Conservation (phyloP, 2,888 invertebrate species). For the Corythucha ciliata region DNA sequence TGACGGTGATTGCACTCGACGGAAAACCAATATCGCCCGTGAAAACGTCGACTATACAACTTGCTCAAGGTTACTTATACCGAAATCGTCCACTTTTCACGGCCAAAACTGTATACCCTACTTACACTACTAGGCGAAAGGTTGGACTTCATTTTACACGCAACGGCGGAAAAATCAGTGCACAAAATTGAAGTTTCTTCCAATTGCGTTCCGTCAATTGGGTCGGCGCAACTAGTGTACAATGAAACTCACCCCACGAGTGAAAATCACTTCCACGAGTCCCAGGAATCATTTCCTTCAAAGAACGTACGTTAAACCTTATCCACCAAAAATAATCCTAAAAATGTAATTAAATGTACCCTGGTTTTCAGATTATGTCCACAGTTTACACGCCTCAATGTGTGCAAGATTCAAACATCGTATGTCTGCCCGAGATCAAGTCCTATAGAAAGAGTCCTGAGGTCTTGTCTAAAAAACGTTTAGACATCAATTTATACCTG, state of each 20-base stretch:
- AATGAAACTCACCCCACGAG: constrained; percentile 18
- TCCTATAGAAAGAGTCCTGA: constrained; percentile 21
- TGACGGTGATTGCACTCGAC: constrained; percentile 60
- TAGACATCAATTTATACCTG: constrained; percentile 54
- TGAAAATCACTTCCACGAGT: too few relatives aligned
- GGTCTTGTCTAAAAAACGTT: constrained; percentile 41
- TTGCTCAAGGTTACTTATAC: constrained; percentile 45
- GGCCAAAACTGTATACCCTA: neutral
- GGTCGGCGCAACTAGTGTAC: constrained; percentile 22
- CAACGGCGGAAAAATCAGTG: constrained; percentile 48
- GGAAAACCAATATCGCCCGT: constrained; percentile 55
- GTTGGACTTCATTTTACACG: constrained; percentile 61
- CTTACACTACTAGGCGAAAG: constrained; percentile 53
- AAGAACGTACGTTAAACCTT: too few relatives aligned
- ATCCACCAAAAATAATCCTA: too few relatives aligned
- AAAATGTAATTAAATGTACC: too few relatives aligned
- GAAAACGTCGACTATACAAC: constrained; percentile 48
- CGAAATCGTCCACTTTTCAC: neutral
- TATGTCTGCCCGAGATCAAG: constrained; percentile 23
- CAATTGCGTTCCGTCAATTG: constrained; percentile 23
- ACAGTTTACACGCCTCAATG: constrained; percentile 22
- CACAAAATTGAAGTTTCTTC: constrained; percentile 52
- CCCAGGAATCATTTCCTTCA: too few relatives aligned
- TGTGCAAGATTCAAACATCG: constrained; percentile 13
- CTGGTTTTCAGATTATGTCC: constrained; percentile 25